Evolutionary conservation across 2,888 invertebrate species (phyloP).

Genomic region (Polymixis flavicincta): DNA sequence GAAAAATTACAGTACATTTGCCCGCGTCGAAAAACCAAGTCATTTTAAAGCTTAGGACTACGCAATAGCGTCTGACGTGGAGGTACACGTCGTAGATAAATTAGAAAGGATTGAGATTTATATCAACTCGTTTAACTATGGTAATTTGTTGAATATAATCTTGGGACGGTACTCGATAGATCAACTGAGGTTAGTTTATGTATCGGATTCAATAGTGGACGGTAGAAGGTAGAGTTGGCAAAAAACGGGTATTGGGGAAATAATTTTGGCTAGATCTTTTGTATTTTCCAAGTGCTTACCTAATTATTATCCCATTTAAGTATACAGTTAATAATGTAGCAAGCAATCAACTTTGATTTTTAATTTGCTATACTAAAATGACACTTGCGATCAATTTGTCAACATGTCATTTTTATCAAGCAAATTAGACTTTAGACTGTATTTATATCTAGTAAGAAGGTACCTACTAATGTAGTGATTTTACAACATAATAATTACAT

Average conservation of each 20-base stretch:
- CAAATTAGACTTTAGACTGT: background rate
- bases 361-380: no score
- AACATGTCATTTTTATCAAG: no score
- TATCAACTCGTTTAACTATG: conserved; percentile 51
- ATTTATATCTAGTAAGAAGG: background rate
- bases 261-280: conserved; percentile 2
- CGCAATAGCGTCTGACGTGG: conserved; percentile 51
- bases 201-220: conserved; percentile 20
- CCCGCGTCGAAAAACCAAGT: conserved; percentile 65
- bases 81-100: conserved; percentile 54
- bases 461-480: background rate
- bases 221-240: background rate
- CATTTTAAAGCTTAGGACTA: conserved; percentile 69
- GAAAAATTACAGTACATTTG: conserved; percentile 77
- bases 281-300: background rate
- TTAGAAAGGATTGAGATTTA: conserved; percentile 59
- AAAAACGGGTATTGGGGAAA: background rate
- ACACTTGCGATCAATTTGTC: no score
- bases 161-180: conserved; percentile 37
- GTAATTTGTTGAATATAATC: conserved; percentile 55
- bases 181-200: conserved; percentile 33
- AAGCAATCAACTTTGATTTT: background rate
- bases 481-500: background rate
- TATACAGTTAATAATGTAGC: background rate
- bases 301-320: background rate